These are phyloP conservation scores for Germaria angustata DNA, from an alignment of 2,888 invertebrate species.

Conservation along the genomic window DNA sequence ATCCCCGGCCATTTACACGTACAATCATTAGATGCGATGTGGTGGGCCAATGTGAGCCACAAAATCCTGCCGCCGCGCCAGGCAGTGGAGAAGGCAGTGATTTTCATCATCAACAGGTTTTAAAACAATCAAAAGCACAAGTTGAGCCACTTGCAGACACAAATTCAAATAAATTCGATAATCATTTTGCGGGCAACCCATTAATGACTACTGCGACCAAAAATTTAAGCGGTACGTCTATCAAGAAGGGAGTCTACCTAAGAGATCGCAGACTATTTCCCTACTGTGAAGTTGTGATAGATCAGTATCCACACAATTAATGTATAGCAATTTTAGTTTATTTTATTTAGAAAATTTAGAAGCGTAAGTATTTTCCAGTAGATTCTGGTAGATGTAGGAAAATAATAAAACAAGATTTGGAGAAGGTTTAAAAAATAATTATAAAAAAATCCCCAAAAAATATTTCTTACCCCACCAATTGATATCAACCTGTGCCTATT, in stretches of 20 bases:
- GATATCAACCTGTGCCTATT: too few relatives aligned
- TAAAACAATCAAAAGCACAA: conserved; percentile 68
- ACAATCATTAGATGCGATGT: conserved; percentile 70
- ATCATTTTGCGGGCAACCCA: conserved; percentile 5
- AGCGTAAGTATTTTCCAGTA: too few relatives aligned
- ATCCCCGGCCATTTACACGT: conserved; percentile 68
- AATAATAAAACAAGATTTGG: too few relatives aligned
- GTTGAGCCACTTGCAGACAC: conserved; percentile 49
- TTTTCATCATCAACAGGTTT: conserved; percentile 67
- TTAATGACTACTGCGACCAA: conserved; percentile 23
- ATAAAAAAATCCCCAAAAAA: too few relatives aligned
- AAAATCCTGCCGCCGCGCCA: background rate
- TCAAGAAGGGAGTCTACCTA: background rate
- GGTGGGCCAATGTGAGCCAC: conserved; percentile 70
- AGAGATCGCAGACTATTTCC: conserved; percentile 65
- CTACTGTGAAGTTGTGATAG: conserved; percentile 63
- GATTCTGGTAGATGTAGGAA: too few relatives aligned
- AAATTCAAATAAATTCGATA: conserved; percentile 49
- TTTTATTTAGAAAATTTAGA: too few relatives aligned
- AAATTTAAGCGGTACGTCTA: background rate
- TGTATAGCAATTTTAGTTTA: background rate
- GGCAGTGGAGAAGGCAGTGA: conserved; percentile 66
- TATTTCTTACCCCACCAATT: too few relatives aligned
- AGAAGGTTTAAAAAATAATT: too few relatives aligned
- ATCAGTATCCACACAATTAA: conserved; percentile 67